Evolutionary conservation across 2,888 invertebrate genomes (phyloP).

Genomic region (Encarsia formosa): DNA sequence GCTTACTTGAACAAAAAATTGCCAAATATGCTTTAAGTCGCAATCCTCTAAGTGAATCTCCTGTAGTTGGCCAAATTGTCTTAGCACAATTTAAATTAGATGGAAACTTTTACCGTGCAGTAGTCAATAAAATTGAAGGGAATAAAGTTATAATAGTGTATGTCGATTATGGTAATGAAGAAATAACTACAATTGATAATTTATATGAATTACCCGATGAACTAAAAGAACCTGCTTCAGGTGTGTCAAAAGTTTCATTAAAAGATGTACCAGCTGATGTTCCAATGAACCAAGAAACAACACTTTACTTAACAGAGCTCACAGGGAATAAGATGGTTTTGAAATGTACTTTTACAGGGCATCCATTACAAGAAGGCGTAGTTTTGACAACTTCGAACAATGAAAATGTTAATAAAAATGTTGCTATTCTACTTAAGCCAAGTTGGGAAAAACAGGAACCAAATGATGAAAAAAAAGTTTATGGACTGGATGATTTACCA

Average conservation of each 20-base stretch:
- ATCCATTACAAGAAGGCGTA: constrained; percentile 34
- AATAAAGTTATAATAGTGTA: constrained; percentile 36
- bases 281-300: constrained; percentile 38
- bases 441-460: constrained; percentile 31
- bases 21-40: constrained; percentile 37
- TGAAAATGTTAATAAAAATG: constrained; percentile 36
- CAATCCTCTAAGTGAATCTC: constrained; percentile 33
- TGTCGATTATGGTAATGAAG: constrained; percentile 46
- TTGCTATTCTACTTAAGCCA: constrained; percentile 37
- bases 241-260: constrained; percentile 33
- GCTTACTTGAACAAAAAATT: constrained; percentile 37
- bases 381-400: constrained; percentile 29
- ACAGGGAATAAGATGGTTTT: constrained; percentile 33
- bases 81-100: constrained; percentile 39
- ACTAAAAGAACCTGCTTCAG: constrained; percentile 33
- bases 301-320: constrained; percentile 33
- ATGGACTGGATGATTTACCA: constrained; percentile 8
- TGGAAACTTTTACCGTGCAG: constrained; percentile 44
- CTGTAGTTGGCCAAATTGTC: constrained; percentile 40
- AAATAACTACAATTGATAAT: constrained; percentile 30
- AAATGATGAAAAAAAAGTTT: constrained; percentile 18
- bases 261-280: constrained; percentile 33
- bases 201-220: constrained; percentile 35
- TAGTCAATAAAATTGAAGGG: constrained; percentile 34
- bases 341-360: constrained; percentile 34